Evolutionary conservation across 1,140 invertebrate genomes (phyloP).

Genomic region (Prorops nasuta): DNA sequence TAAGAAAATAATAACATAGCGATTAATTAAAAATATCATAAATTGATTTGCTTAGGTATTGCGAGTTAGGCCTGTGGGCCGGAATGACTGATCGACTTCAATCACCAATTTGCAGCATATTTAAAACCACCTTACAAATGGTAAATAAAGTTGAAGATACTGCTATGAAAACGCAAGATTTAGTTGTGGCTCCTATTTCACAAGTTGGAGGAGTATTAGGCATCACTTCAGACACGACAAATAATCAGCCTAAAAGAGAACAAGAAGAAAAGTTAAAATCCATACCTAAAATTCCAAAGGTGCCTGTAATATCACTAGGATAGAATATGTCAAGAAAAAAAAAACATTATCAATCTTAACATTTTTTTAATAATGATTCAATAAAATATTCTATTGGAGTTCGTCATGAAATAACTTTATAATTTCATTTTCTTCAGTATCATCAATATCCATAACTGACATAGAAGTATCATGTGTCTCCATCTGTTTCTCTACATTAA

Average conservation of each 20-base stretch:
- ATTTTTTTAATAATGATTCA: neutral
- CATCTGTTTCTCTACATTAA: neutral
- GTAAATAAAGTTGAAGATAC: conserved; percentile 13
- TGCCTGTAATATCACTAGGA: conserved; percentile 3
- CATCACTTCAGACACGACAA: no score
- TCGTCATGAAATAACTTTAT: conserved; percentile 24
- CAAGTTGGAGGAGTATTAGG: neutral
- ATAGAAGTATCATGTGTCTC: neutral
- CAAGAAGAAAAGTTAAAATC: no score
- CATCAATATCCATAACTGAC: neutral
- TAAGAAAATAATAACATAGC: neutral
- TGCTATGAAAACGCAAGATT: conserved; percentile 10
- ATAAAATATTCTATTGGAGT: conserved; percentile 11
- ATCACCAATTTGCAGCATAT: conserved; percentile 49
- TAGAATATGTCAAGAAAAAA: conserved; percentile 1
- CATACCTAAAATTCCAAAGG: conserved; percentile 4
- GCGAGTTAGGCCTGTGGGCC: conserved; percentile 64
- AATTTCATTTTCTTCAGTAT: conserved; percentile 18
- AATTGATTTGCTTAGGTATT: conserved; percentile 39
- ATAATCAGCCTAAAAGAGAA: no score
- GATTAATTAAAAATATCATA: neutral
- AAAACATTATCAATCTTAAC: neutral
- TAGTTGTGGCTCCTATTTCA: conserved; percentile 8
- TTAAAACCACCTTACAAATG: conserved; percentile 25
- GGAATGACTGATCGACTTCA: conserved; percentile 56